These are phyloP conservation scores for Tolypeutes matacus DNA, from an alignment of 2,797 vertebrate genomes.

Conservation along the genomic window DNA sequence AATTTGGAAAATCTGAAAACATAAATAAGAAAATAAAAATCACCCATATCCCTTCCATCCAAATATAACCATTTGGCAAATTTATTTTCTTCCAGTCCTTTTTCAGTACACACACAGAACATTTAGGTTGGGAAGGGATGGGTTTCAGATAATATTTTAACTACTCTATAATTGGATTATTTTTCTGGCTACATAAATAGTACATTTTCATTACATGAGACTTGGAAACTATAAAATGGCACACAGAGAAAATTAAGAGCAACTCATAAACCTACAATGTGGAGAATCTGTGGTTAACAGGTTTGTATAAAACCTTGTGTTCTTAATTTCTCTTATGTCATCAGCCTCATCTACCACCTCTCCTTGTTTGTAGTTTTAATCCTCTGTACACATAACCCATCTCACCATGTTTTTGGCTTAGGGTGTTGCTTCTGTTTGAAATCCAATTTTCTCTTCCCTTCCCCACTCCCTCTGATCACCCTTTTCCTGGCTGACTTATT, in stretches of 20 bases:
- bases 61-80: constrained; percentile 9
- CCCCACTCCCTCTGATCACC: background rate
- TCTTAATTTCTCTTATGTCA: background rate
- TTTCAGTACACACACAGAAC: background rate
- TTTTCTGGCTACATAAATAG: background rate
- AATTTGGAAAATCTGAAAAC: background rate
- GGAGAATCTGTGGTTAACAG: background rate
- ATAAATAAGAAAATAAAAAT: background rate
- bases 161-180: background rate
- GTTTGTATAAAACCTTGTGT: background rate
- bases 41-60: background rate
- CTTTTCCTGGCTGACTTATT: background rate
- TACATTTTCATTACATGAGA: background rate
- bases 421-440: background rate
- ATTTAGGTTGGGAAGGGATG: background rate
- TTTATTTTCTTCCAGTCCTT: background rate
- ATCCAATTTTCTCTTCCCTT: background rate
- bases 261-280: background rate
- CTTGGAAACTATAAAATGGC: background rate
- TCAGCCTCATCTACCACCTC: background rate
- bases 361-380: background rate
- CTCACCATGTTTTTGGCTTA: background rate
- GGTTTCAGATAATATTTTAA: constrained; percentile 22
- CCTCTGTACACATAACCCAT: background rate
- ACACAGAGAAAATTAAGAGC: constrained; percentile 6